Percentiles rank a stretch among this genome's conserved stretches.
phyloP scores from a whole-genome alignment of 2,888 invertebrate species.

The Chloroclysta siterata region DNA sequence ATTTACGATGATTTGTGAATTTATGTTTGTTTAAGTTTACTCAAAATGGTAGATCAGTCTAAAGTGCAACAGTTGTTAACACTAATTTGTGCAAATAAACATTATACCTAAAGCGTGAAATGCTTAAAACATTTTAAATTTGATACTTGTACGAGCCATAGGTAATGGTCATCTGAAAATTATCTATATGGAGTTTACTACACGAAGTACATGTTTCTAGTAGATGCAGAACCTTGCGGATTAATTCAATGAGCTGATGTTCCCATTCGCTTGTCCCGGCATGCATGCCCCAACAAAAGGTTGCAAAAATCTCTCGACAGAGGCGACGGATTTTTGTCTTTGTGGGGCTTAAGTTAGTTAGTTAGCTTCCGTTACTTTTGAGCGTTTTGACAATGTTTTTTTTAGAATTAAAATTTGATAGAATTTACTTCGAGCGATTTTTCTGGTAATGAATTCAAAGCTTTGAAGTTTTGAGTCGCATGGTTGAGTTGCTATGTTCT shows the following conservation, averaged over 20 bases:
- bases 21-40: too few species aligned
- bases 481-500: not conserved
- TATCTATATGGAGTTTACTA: not conserved
- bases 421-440: not conserved
- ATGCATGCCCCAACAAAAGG: conserved; percentile 4
- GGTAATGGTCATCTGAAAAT: not conserved
- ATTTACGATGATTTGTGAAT: not conserved
- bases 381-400: not conserved
- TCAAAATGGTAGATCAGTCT: too few species aligned
- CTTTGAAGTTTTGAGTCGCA: not conserved
- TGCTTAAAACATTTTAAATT: too few species aligned
- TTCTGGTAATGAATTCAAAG: not conserved
- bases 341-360: not conserved
- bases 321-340: not conserved
- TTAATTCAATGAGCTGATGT: conserved; percentile 2
- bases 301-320: conserved; percentile 22
- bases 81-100: too few species aligned
- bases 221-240: not conserved
- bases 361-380: not conserved
- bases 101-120: too few species aligned
- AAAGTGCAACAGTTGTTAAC: too few species aligned
- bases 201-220: not conserved
- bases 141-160: too few species aligned
- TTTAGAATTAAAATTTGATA: not conserved
- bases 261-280: not conserved